Conservation (phyloP, 2,797 vertebrate species). For the Typhlichthys eigenmanni region DNA sequence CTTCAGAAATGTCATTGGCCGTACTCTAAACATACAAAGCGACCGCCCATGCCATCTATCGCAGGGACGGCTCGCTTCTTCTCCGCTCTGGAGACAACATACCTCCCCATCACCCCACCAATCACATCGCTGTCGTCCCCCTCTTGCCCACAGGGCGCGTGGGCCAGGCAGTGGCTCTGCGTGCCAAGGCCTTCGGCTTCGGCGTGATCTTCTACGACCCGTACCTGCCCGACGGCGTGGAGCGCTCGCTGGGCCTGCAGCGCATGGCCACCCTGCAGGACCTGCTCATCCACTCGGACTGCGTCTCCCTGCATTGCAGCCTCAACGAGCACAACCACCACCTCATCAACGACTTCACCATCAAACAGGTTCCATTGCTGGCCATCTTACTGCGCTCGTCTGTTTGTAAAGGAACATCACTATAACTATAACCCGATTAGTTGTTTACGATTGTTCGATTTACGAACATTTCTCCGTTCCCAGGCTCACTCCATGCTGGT, state of each 20-base stretch:
- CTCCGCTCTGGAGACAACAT: neutral
- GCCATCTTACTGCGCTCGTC: neutral
- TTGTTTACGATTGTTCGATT: too few species aligned
- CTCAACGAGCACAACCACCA: constrained; percentile 93
- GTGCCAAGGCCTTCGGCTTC: constrained; percentile 89
- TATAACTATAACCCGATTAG: too few species aligned
- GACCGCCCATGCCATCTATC: too few species aligned
- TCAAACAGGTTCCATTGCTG: constrained; percentile 82
- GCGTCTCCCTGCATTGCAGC: constrained; percentile 90
- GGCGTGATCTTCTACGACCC: constrained; percentile 91
- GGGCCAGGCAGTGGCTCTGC: constrained; percentile 89
- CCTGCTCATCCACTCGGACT: constrained; percentile 90
- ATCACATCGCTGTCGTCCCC: neutral
- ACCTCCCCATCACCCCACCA: neutral
- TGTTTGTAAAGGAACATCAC: too few species aligned
- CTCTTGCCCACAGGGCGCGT: constrained; percentile 78
- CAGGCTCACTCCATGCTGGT: too few species aligned
- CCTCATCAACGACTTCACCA: constrained; percentile 93
- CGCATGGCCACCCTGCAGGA: constrained; percentile 89
- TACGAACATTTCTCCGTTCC: too few species aligned
- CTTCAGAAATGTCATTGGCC: too few species aligned
- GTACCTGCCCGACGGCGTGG: constrained; percentile 88
- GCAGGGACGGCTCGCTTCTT: neutral
- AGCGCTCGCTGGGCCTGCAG: constrained; percentile 87
- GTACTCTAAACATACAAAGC: too few species aligned